Evolutionary conservation across 1,140 invertebrate genomes (phyloP).

Genomic region (Calephelis virginiensis): DNA sequence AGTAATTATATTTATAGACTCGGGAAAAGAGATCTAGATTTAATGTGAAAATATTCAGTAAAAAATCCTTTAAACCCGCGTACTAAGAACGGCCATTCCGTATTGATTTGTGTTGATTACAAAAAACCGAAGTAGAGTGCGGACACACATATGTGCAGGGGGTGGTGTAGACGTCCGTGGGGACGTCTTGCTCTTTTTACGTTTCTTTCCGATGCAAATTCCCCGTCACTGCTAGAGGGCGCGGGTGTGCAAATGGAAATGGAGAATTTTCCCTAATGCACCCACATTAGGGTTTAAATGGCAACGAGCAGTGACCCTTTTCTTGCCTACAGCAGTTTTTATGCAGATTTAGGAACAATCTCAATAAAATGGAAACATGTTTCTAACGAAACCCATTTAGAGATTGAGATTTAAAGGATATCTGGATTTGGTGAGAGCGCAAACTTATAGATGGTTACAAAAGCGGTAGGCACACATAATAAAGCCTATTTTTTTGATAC

Average conservation of each 20-base stretch:
- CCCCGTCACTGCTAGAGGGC: slow-evolving; percentile 39
- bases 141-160: slow-evolving; percentile 21
- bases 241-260: slow-evolving; percentile 56
- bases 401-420: too few relatives aligned
- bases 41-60: background rate
- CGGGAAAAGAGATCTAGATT: too few relatives aligned
- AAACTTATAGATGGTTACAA: too few relatives aligned
- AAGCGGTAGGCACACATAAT: too few relatives aligned
- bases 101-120: slow-evolving; percentile 28
- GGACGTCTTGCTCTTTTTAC: slow-evolving; percentile 58
- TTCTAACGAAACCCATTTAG: too few relatives aligned
- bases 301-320: slow-evolving; percentile 11
- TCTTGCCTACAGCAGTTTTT: slow-evolving; percentile 18
- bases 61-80: slow-evolving; percentile 4
- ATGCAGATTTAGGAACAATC: background rate
- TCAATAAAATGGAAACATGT: background rate
- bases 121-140: slow-evolving; percentile 18
- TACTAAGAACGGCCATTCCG: slow-evolving; percentile 12
- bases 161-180: slow-evolving; percentile 31
- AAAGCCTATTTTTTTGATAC: too few relatives aligned
- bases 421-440: too few relatives aligned
- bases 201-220: slow-evolving; percentile 70
- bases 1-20: too few relatives aligned
- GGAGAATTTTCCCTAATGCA: slow-evolving; percentile 61
- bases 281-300: slow-evolving; percentile 17